phyloP scores from a whole-genome alignment of 30 jellyfish, hydroid and myxozoan species.

The Euphysa ruthae region DNA sequence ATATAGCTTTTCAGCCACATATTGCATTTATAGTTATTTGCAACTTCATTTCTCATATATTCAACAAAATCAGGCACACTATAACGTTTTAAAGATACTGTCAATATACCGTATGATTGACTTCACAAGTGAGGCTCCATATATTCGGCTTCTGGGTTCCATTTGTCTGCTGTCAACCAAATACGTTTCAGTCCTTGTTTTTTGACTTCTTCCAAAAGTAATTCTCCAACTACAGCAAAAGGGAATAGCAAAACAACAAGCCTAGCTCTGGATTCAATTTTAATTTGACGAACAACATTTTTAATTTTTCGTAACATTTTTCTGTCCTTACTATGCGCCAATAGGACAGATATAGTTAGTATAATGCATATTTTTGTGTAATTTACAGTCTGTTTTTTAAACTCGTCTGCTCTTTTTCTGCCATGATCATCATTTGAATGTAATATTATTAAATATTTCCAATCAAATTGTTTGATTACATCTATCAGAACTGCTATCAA shows the following conservation, averaged over 20 bases:
- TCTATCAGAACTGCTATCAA: slow-evolving; percentile 71
- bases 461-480: slow-evolving; percentile 43
- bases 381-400: slow-evolving; percentile 45
- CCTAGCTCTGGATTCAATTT: slow-evolving; percentile 44
- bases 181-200: slow-evolving; percentile 40
- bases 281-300: slow-evolving; percentile 30
- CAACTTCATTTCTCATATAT: slow-evolving; percentile 20
- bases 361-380: slow-evolving; percentile 64
- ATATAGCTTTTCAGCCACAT: slow-evolving; percentile 51
- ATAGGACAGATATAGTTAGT: slow-evolving; percentile 57
- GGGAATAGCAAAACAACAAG: slow-evolving; percentile 54
- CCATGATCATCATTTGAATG: slow-evolving; percentile 86
- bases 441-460: slow-evolving; percentile 67
- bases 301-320: slow-evolving; percentile 24
- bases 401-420: slow-evolving; percentile 48
- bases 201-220: slow-evolving; percentile 53
- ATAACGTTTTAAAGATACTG: slow-evolving; percentile 44
- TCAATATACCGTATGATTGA: slow-evolving; percentile 39
- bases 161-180: slow-evolving; percentile 80
- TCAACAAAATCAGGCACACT: slow-evolving; percentile 36
- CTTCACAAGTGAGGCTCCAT: slow-evolving; percentile 21
- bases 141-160: slow-evolving; percentile 60
- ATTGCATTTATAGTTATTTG: slow-evolving; percentile 35
- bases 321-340: too few relatives aligned
- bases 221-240: slow-evolving; percentile 41